A percentile compares a stretch with the other conserved stretches of the same genome.
Evolutionary conservation across 1,140 invertebrate species (phyloP).

Genomic region (Drosophila lacertosa): DNA sequence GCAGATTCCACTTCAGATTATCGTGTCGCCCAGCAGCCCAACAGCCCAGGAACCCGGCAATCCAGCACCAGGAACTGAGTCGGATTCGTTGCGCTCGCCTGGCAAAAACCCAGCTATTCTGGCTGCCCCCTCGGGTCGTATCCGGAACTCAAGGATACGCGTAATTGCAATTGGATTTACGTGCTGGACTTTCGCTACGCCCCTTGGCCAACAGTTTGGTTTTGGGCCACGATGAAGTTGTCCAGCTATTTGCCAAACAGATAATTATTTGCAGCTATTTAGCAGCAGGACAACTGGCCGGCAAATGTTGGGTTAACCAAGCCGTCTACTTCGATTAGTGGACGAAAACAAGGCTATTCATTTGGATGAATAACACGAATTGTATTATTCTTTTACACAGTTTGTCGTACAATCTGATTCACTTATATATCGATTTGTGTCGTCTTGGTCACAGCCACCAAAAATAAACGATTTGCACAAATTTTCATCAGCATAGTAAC

Average conservation of each 20-base stretch:
- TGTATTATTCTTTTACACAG: no score
- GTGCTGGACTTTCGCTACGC: neutral
- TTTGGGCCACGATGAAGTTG: constrained; percentile 22
- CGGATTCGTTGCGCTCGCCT: constrained; percentile 50
- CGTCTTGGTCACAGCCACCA: no score
- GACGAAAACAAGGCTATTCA: no score
- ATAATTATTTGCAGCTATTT: constrained; percentile 75
- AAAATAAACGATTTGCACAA: no score
- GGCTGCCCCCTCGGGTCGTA: constrained; percentile 43
- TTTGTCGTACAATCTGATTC: no score
- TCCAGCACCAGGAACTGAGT: no score
- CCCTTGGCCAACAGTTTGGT: neutral
- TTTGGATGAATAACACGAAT: no score
- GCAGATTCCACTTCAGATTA: constrained; percentile 69
- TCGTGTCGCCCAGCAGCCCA: neutral
- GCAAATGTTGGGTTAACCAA: constrained; percentile 72
- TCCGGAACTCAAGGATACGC: constrained; percentile 44
- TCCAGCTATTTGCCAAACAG: constrained; percentile 69
- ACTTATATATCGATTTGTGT: no score
- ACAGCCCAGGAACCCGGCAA: no score
- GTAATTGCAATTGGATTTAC: constrained; percentile 68
- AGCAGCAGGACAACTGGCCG: constrained; percentile 59
- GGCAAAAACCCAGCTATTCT: constrained; percentile 45
- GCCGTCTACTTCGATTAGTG: constrained; percentile 46
- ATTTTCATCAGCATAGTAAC: no score